Conservation (phyloP, 2,888 invertebrate species). For the Phortica okadai region DNA sequence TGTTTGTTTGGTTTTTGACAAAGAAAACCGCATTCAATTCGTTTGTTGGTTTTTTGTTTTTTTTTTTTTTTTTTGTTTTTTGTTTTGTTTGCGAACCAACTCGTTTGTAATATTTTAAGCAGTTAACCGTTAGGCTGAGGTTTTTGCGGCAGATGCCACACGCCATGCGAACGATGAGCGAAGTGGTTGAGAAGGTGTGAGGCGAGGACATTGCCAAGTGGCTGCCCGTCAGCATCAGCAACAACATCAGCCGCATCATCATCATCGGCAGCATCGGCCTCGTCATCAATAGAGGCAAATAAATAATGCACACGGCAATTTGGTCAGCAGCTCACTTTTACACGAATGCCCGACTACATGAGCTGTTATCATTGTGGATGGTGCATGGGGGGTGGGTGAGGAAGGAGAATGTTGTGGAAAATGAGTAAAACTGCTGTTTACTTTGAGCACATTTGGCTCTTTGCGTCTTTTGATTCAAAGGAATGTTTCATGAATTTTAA, state of each 20-base stretch:
- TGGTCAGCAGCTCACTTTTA: constrained; percentile 52
- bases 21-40: constrained; percentile 18
- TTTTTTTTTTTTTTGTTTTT: neutral
- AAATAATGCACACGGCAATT: constrained; percentile 72
- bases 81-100: neutral
- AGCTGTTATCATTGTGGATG: constrained; percentile 9
- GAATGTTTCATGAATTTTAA: constrained; percentile 74
- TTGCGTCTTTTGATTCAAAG: constrained; percentile 68
- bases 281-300: constrained; percentile 53
- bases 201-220: constrained; percentile 1
- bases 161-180: neutral
- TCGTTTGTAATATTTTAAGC: constrained; percentile 11
- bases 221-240: neutral
- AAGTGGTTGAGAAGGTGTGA: neutral
- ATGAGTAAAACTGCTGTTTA: constrained; percentile 21
- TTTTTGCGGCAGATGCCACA: constrained; percentile 19
- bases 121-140: constrained; percentile 22
- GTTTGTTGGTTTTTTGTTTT: constrained; percentile 4
- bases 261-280: neutral
- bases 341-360: constrained; percentile 35
- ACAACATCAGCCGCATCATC: neutral
- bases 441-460: constrained; percentile 23
- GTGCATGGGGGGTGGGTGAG: neutral
- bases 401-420: constrained; percentile 28
- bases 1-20: neutral